Base-by-base conservation (phyloP, 2,888 invertebrate species). In the Sminthurides aquaticus region DNA sequence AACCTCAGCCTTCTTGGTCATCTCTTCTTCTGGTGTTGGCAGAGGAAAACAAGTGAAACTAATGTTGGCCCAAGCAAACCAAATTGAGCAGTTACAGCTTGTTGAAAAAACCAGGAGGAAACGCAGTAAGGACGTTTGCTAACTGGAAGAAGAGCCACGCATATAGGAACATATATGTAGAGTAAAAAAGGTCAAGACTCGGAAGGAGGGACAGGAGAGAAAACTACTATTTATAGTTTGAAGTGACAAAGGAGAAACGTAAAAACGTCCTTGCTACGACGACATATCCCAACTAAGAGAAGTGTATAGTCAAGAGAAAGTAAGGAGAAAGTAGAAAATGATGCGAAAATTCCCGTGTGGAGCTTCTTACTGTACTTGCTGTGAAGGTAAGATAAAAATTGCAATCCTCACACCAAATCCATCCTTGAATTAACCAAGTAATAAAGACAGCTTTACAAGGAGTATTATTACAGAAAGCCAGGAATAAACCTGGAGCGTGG, bases 361-460 rank as follows among this genome's bases (percentile, higher is more conserved):
- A 56, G 55, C 59, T 29, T 34, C 57, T 28, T 49, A 49, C 63
- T 64, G 64, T 29, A 64, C 59, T 48, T 64, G 64, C 34, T 64
- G 64, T 54, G 54, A 59, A 64, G 64, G 64, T 64, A 26, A 64
- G 60, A 52, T 20, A 52, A 34, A 34, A 34, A 34, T 15, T 34
- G 43, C 43, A 34, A 34, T 34, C 15, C 15, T 34, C 43, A 34
- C 43, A 5, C 15, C 15, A 34, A 34, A 34, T n/a, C n/a, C n/a
- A n/a, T n/a, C n/a, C n/a, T n/a, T n/a, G n/a, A n/a, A n/a, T n/a
- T n/a, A n/a, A n/a, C n/a, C n/a, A n/a, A n/a, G n/a, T n/a, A n/a
- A n/a, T n/a, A 34, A 34, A 34, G 5, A 34, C 43, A 34, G 43
- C 8, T 34, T 34, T 34, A 34, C 15, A 15, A 34, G 43, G 8